Evolutionary conservation across 53 echinoderm and acorn worm species (phyloP).

Genomic region (Astropecten irregularis): DNA sequence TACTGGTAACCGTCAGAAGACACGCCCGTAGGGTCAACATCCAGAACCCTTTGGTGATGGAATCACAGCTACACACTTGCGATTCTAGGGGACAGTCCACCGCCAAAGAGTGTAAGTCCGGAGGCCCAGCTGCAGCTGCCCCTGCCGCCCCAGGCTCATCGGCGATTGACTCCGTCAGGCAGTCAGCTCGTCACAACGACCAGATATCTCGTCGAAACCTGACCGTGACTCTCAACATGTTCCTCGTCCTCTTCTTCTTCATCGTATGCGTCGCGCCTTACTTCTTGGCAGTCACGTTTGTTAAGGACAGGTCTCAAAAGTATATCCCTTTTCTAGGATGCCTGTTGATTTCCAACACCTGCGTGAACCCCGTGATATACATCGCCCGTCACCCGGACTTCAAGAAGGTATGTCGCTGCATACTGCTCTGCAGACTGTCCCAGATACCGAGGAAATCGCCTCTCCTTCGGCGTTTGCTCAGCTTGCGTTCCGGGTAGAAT

Average conservation of each 20-base stretch:
- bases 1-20: too few species aligned
- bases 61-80: too few species aligned
- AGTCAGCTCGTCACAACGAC: neutral
- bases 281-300: neutral
- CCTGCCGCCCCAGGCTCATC: neutral
- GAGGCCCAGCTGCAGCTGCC: too few species aligned
- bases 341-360: neutral
- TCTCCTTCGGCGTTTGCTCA: neutral
- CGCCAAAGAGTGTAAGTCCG: too few species aligned
- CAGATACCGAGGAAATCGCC: slow-evolving; percentile 16
- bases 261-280: neutral
- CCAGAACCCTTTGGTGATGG: neutral
- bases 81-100: too few species aligned
- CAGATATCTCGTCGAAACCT: neutral
- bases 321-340: neutral
- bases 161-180: too few species aligned
- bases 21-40: too few species aligned
- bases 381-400: neutral
- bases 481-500: too few species aligned
- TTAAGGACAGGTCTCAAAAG: neutral
- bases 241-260: slow-evolving; percentile 1
- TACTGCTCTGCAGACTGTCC: neutral
- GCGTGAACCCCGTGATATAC: slow-evolving; percentile 19
- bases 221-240: neutral
- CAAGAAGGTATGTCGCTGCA: slow-evolving; percentile 8